Evolutionary conservation across 2,113 vertebrate species (phyloP).

Genomic region (Lepus americanus): DNA sequence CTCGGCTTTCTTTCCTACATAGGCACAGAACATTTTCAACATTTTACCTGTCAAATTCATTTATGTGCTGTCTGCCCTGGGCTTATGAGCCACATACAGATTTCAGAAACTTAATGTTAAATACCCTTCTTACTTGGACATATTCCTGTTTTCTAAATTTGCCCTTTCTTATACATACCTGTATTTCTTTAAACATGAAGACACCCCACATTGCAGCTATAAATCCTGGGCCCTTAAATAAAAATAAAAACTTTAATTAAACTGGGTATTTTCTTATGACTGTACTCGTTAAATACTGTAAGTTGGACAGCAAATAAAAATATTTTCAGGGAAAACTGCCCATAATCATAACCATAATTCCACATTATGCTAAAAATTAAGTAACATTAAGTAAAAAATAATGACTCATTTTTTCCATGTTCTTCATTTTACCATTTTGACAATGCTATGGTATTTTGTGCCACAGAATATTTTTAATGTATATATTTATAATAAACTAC

Average conservation of each 20-base stretch:
- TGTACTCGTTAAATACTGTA: not conserved
- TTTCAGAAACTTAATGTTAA: slow-evolving; percentile 46
- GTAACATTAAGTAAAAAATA: not conserved
- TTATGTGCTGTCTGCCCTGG: not conserved
- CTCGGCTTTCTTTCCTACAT: not conserved
- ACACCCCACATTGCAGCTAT: slow-evolving; percentile 94
- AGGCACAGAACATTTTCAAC: not conserved
- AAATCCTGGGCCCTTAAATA: slow-evolving; percentile 92
- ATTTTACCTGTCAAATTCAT: not conserved
- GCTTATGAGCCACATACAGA: not conserved
- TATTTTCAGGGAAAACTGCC: not conserved
- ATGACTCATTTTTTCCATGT: not conserved
- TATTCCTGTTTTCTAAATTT: not conserved
- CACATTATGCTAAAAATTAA: not conserved
- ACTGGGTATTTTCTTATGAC: not conserved
- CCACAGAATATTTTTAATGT: not conserved
- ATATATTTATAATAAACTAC: slow-evolving; percentile 38
- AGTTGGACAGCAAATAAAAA: not conserved
- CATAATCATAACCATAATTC: not conserved
- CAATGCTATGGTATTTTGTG: not conserved
- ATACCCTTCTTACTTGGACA: not conserved
- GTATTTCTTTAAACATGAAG: slow-evolving; percentile 94
- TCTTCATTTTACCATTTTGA: slow-evolving; percentile 30
- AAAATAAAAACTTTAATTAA: slow-evolving; percentile 71
- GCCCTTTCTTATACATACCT: slow-evolving; percentile 86